Percentiles rank a stretch among this genome's conserved stretches.
Conservation (phyloP, 2,113 vertebrate species). For the Spermophilus dauricus region DNA sequence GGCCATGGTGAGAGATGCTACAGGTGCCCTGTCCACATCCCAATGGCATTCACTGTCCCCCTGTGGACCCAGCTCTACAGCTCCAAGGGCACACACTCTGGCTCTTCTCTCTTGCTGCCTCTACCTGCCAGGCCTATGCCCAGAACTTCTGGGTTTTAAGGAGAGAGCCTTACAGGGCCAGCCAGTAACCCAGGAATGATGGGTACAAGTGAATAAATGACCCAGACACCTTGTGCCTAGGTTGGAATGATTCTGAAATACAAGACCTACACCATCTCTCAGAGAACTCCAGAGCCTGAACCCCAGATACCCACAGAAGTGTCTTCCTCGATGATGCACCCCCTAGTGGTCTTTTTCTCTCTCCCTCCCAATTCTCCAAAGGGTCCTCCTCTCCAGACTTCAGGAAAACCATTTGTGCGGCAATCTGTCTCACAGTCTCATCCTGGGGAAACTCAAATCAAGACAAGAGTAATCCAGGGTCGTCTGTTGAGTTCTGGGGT, state of each 20-base stretch:
- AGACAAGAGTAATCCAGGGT: neutral
- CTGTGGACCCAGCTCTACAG: accelerated
- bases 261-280: neutral
- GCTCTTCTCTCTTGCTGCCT: neutral
- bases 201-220: neutral
- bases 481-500: neutral
- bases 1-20: neutral
- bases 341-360: neutral
- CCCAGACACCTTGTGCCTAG: neutral
- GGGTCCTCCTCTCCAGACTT: neutral
- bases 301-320: accelerated
- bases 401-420: neutral
- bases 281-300: neutral
- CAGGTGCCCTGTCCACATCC: neutral
- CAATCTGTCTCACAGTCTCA: neutral
- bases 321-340: neutral
- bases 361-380: neutral
- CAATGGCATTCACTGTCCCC: no score
- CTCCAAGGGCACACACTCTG: neutral
- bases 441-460: neutral
- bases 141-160: neutral
- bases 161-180: neutral
- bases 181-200: neutral
- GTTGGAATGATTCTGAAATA: neutral
- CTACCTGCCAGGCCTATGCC: neutral